Conservation (phyloP, 2,797 vertebrate genomes). For the Eutrigla gurnardus region DNA sequence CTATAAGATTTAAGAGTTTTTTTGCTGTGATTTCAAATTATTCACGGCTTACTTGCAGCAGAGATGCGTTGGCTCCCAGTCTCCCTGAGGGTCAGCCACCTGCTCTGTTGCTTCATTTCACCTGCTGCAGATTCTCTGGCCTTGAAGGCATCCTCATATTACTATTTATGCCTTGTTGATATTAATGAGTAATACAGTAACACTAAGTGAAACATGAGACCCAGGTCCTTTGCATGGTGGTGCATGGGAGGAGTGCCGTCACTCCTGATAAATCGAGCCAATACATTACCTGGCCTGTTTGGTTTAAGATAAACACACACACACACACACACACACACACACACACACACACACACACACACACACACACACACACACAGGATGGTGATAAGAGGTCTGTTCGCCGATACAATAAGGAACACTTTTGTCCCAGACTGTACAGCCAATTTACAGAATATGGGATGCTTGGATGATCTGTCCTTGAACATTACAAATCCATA, state of each 20-base stretch:
- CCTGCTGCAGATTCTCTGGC: background rate
- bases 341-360: background rate
- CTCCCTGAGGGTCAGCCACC: conserved; percentile 28
- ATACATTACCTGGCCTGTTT: conserved; percentile 55
- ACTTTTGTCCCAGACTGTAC: background rate
- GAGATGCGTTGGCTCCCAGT: conserved; percentile 7
- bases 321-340: background rate
- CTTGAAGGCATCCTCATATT: conserved; percentile 14
- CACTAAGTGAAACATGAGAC: conserved; percentile 10
- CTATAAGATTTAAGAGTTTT: conserved; percentile 13
- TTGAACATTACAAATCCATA: background rate
- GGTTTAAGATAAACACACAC: conserved; percentile 53
- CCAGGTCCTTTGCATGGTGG: conserved; percentile 35
- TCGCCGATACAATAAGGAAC: background rate
- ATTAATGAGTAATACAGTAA: conserved; percentile 55
- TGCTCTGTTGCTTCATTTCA: conserved; percentile 23
- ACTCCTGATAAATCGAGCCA: conserved; percentile 56
- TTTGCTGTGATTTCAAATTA: conserved; percentile 36
- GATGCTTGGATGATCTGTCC: background rate
- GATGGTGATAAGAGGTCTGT: conserved; percentile 3
- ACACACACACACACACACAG: background rate
- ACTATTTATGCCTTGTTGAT: conserved; percentile 33
- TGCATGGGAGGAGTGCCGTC: background rate
- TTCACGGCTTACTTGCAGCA: conserved; percentile 19
- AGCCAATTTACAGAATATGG: background rate